Evolutionary conservation across 2,888 invertebrate genomes (phyloP).

Genomic region (Serripes groenlandicus): DNA sequence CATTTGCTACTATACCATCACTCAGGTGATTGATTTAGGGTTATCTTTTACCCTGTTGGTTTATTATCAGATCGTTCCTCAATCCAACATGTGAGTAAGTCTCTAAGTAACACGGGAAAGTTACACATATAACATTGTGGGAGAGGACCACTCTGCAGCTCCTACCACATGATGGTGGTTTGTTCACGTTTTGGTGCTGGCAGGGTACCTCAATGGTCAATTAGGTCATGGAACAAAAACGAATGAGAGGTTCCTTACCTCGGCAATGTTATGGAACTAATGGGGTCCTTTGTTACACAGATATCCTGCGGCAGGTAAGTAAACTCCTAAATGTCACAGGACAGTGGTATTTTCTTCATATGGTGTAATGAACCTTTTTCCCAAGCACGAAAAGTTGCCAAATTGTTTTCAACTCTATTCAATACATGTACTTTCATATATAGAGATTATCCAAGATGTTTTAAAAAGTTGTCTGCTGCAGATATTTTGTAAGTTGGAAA

Average conservation of each 20-base stretch:
- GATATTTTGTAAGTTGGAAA: too few relatives aligned
- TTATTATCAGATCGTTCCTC: constrained; percentile 76
- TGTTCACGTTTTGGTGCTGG: constrained; percentile 97
- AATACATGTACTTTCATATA: too few relatives aligned
- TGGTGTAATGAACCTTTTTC: too few relatives aligned
- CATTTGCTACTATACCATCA: too few relatives aligned
- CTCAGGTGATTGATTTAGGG: too few relatives aligned
- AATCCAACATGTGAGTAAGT: constrained; percentile 83
- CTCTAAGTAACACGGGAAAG: constrained; percentile 88
- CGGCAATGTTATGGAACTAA: constrained; percentile 96
- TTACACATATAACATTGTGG: constrained; percentile 94
- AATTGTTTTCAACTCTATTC: too few relatives aligned
- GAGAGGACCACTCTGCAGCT: constrained; percentile 97
- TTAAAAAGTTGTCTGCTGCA: too few relatives aligned
- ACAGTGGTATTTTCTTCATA: too few relatives aligned
- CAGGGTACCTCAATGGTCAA: constrained; percentile 96
- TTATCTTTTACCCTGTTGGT: neutral
- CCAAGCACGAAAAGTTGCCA: too few relatives aligned
- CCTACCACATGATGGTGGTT: constrained; percentile 97
- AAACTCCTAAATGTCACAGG: too few relatives aligned
- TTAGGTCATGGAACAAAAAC: constrained; percentile 93
- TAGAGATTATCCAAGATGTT: too few relatives aligned
- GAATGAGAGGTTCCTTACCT: constrained; percentile 95
- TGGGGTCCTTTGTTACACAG: constrained; percentile 97
- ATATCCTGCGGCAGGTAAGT: constrained; percentile 88